Conservation (phyloP, 2,888 invertebrate species). For the Sinotaia quadrata region DNA sequence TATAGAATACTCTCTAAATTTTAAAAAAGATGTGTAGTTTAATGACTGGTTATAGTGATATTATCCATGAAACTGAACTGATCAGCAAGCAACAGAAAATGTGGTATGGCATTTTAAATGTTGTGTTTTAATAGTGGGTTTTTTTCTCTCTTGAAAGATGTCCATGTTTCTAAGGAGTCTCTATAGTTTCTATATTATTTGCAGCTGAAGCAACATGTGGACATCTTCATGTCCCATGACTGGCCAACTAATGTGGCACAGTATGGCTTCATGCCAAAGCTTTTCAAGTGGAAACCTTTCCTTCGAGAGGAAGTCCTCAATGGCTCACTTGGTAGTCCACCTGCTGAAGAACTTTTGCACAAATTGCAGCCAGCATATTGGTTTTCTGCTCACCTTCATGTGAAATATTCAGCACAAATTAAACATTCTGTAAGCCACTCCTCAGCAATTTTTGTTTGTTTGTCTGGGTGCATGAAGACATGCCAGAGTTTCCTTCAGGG, state of each 20-base stretch:
- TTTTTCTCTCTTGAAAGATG: too few species aligned
- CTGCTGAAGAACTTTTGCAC: conserved; percentile 86
- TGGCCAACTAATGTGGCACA: conserved; percentile 94
- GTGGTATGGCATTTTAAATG: too few species aligned
- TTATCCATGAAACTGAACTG: too few species aligned
- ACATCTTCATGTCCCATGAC: conserved; percentile 96
- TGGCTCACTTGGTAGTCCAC: conserved; percentile 88
- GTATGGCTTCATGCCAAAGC: conserved; percentile 83
- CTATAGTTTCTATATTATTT: too few species aligned
- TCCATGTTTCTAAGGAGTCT: too few species aligned
- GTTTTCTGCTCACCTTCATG: conserved; percentile 96
- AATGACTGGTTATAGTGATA: too few species aligned
- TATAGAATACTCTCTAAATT: too few species aligned
- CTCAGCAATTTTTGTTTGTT: background rate
- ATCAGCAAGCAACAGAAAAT: too few species aligned
- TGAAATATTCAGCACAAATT: conserved; percentile 92
- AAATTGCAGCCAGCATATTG: conserved; percentile 89
- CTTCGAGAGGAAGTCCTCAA: conserved; percentile 84
- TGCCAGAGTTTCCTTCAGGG: too few species aligned
- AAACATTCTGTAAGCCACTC: conserved; percentile 77
- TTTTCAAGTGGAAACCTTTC: conserved; percentile 75
- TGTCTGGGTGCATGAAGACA: background rate
- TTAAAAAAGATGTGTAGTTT: too few species aligned
- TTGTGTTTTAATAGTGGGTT: too few species aligned
- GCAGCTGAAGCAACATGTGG: conserved; percentile 76